Evolutionary conservation across 2,888 invertebrate genomes (phyloP), one percentile per base, ranked within the genome.

Genomic region (Nomada ruficornis): DNA sequence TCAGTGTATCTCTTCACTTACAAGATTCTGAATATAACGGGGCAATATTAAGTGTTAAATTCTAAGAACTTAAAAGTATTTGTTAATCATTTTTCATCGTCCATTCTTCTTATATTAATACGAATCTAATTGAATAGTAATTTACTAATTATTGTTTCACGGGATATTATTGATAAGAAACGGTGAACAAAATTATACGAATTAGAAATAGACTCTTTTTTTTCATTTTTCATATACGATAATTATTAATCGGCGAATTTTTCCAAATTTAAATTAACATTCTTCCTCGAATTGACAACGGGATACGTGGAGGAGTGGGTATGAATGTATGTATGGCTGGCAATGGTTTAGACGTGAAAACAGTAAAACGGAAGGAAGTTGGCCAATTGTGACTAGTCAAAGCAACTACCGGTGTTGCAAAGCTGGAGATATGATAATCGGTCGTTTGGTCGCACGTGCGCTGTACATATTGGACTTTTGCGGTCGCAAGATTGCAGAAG

Each of bases 11-110:
- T 73, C 54, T 60, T 71, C 68, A 80, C 84, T 85, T 86, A 87
- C 88, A 89, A 90, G 89, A 86, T 88, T 88, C 89, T 88, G 88
- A 90, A 89, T 86, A 80, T 89, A 88, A 84, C 82, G 82, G 83
- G 83, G 82, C 18, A 80, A 67, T 42, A 64, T 36, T n/a, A 67
- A 23, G 36, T 7, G 36, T 36, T 36, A 15, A 63, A 2, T 36
- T 59, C 15, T 23, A 15, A 23, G 18, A 23, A 54, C 2, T 7
- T n/a, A n/a, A n/a, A 36, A 36, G 36, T 36, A 36, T 7, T 36
- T 36, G 0, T 36, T 36, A 36, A 36, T 36, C 36, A 36, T 7
- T 36, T 36, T 36, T 36, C 36, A 36, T 36, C 5, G 7, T 36
- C 36, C 7, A 36, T 7, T 36, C 36, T 36, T 7, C 36, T 7